Base-by-base conservation (phyloP, 2,888 invertebrate species). In the Mimumesa dahlbomi region DNA sequence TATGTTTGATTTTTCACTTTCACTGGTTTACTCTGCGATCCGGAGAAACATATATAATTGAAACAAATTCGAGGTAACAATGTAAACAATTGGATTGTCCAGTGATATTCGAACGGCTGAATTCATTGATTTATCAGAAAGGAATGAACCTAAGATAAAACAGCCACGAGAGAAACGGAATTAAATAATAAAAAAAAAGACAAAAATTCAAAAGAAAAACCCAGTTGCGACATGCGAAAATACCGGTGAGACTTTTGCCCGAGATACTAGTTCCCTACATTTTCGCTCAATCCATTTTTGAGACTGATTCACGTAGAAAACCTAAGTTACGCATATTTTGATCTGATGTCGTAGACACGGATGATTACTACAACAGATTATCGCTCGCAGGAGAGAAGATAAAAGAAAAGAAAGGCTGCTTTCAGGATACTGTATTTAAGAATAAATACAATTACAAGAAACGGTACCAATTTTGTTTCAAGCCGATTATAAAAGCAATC, bases 231-330 rank as follows among this genome's bases (percentile, higher is more conserved):
- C 34, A 16, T 42, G 46, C 52, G 57, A 53, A 61, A 43, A 59
- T 29, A 61, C 40, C 34, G 65, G 45, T 42, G 61, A 45, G 40
- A 18, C n/a, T 31, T 43, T 31, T 38, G 13, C 38, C 36, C 14
- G 0, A 18, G n/a, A 53, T 57, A 45, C 57, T 53, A 45, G 38
- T 59, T 56, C 46, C 22, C 19, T 49, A 56, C 9, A 61, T 56
- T 73, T 69, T 73, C 71, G 72, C 67, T 62, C 54, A 61, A 79
- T 63, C 46, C 53, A 78, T 31, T 58, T 71, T 76, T 74, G 79
- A 79, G 79, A 79, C 79, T 79, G 79, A 79, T 67, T 52, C 22
- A 50, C 31, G 40, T 77, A 73, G 61, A 38, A 21, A 66, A 42
- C 65, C 57, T 67, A 69, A 65, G 64, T 64, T 49, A 45, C 40